These are phyloP conservation scores for Acomys russatus DNA, from an alignment of 2,797 vertebrate species.

Conservation along the genomic window DNA sequence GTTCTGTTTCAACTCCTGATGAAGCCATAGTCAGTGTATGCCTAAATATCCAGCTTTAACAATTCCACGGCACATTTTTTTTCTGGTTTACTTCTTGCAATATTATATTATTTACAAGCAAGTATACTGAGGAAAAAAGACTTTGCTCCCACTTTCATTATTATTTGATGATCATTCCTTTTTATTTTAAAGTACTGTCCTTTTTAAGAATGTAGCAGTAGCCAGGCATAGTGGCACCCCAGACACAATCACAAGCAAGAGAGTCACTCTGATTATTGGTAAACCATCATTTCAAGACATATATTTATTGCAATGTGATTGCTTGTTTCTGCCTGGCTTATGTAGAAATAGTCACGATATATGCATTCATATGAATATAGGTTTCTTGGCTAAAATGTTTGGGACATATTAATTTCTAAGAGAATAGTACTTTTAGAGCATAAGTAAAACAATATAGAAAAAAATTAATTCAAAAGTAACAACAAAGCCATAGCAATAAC, in stretches of 20 bases:
- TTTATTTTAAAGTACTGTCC: background rate
- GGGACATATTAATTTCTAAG: background rate
- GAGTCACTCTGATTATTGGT: background rate
- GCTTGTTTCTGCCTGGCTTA: background rate
- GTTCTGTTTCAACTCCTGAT: background rate
- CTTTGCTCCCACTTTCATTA: background rate
- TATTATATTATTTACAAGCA: background rate
- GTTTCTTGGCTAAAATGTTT: background rate
- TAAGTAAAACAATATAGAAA: background rate
- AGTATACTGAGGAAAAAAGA: background rate
- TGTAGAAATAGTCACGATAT: background rate
- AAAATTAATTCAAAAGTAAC: background rate
- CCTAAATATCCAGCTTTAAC: background rate
- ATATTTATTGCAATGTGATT: background rate
- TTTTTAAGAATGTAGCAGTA: background rate
- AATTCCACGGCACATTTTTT: background rate
- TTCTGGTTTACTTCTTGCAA: background rate
- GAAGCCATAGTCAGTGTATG: background rate
- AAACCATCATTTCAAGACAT: background rate
- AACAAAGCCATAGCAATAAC: background rate
- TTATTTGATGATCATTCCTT: background rate
- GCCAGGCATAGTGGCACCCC: too few relatives aligned
- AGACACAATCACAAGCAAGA: background rate
- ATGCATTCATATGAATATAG: background rate
- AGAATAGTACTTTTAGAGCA: background rate